Percentiles rank a stretch among this genome's conserved stretches.
Evolutionary conservation across 2,113 vertebrate genomes (phyloP).

Genomic region (Cephalopholis sonnerati): DNA sequence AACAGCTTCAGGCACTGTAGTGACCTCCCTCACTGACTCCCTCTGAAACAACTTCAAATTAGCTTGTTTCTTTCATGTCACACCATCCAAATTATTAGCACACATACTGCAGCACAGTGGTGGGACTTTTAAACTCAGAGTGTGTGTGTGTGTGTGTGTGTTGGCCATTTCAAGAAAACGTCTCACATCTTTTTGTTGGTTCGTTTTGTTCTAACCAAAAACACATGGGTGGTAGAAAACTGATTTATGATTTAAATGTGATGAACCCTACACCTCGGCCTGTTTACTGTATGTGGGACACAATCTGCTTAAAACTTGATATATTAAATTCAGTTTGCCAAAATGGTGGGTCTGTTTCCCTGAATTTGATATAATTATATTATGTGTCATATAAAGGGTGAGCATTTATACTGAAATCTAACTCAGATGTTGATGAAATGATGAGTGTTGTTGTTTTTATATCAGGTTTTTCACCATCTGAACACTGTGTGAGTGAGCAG

Average conservation of each 20-base stretch:
- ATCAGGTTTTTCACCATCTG: background rate
- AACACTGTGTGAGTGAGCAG: no score
- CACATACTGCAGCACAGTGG: background rate
- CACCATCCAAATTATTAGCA: conserved; percentile 27
- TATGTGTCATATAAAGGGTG: background rate
- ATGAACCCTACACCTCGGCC: conserved; percentile 7
- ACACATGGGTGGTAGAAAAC: background rate
- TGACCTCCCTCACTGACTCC: conserved; percentile 19
- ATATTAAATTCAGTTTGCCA: background rate
- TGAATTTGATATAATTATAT: background rate
- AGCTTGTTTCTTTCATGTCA: conserved; percentile 39
- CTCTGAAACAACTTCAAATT: conserved; percentile 37
- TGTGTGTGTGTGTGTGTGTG: background rate
- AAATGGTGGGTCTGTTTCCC: background rate
- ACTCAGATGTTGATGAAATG: background rate
- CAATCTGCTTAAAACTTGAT: background rate
- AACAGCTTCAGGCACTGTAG: conserved; percentile 4
- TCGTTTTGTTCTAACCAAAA: background rate
- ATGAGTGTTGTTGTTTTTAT: background rate
- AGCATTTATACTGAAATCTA: background rate
- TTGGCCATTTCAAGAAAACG: background rate
- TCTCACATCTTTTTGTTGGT: background rate
- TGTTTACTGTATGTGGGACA: background rate
- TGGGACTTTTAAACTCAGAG: background rate
- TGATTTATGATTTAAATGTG: background rate